A percentile compares a stretch with the other conserved stretches of the same genome.
Conservation (phyloP, 2,888 invertebrate genomes). For the Neoscelio sp. region DNA sequence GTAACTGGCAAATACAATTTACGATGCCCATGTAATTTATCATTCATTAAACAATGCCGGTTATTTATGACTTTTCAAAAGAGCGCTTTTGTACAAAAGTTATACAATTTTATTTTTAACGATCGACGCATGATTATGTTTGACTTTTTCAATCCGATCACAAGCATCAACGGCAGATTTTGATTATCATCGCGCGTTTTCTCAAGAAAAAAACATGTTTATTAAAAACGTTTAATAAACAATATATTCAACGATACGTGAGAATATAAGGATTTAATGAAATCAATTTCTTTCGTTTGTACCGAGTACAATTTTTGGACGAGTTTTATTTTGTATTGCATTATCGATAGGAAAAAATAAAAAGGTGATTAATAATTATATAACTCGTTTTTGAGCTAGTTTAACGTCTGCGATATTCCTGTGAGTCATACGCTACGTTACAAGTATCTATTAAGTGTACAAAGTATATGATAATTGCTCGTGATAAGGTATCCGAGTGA, state of each 20-base stretch:
- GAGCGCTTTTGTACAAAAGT: conserved; percentile 46
- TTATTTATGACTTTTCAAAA: conserved; percentile 60
- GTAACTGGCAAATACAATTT: conserved; percentile 62
- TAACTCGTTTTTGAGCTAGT: conserved; percentile 38
- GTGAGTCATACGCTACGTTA: conserved; percentile 43
- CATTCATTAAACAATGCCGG: conserved; percentile 60
- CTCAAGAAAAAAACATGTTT: neutral
- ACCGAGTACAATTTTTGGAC: too few species aligned
- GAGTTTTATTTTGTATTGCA: too few species aligned
- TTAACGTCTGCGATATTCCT: conserved; percentile 35
- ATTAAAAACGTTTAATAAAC: too few species aligned
- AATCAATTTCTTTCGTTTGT: neutral
- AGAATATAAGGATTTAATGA: too few species aligned
- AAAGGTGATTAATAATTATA: conserved; percentile 28
- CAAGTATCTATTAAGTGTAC: conserved; percentile 59
- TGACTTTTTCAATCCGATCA: conserved; percentile 56
- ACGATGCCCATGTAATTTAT: conserved; percentile 61
- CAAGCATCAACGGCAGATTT: conserved; percentile 28
- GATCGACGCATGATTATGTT: conserved; percentile 53
- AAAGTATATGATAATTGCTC: conserved; percentile 58
- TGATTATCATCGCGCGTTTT: conserved; percentile 31
- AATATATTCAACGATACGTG: too few species aligned
- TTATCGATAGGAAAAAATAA: neutral
- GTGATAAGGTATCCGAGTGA: conserved; percentile 53
- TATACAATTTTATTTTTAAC: conserved; percentile 56